Percentiles rank a stretch among this genome's conserved stretches.
phyloP scores from a whole-genome alignment of 2,113 vertebrate genomes.

The Protomyctophum bolini region DNA sequence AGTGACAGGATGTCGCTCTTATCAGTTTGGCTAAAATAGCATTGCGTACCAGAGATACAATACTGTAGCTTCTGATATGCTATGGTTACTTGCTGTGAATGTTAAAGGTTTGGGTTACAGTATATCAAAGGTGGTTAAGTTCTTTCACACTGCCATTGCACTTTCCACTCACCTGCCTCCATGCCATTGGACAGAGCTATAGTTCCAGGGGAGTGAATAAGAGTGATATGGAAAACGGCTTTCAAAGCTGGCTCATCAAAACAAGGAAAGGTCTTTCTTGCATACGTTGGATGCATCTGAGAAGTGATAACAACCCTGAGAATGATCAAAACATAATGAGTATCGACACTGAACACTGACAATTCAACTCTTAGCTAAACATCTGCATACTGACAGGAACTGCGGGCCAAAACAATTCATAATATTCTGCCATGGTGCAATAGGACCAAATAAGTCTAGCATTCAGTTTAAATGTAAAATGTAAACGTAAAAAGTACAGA shows the following conservation, averaged over 20 bases:
- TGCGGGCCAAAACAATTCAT: no score
- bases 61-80: background rate
- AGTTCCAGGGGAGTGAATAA: slow-evolving; percentile 70
- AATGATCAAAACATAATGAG: background rate
- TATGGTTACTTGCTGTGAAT: no score
- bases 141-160: background rate
- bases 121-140: no score
- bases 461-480: no score
- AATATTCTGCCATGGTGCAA: no score
- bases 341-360: background rate
- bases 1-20: no score
- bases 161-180: slow-evolving; percentile 68
- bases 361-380: background rate
- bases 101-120: no score
- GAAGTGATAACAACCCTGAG: slow-evolving; percentile 88
- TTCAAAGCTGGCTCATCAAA: slow-evolving; percentile 91
- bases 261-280: slow-evolving; percentile 91
- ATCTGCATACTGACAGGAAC: no score
- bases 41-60: no score
- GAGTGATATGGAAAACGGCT: slow-evolving; percentile 82
- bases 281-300: slow-evolving; percentile 88
- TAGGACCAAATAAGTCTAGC: no score
- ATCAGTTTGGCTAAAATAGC: no score
- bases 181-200: slow-evolving; percentile 86
- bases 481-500: no score